phyloP scores from a whole-genome alignment of 2,113 vertebrate genomes.

The Protobothrops mucrosquamatus region DNA sequence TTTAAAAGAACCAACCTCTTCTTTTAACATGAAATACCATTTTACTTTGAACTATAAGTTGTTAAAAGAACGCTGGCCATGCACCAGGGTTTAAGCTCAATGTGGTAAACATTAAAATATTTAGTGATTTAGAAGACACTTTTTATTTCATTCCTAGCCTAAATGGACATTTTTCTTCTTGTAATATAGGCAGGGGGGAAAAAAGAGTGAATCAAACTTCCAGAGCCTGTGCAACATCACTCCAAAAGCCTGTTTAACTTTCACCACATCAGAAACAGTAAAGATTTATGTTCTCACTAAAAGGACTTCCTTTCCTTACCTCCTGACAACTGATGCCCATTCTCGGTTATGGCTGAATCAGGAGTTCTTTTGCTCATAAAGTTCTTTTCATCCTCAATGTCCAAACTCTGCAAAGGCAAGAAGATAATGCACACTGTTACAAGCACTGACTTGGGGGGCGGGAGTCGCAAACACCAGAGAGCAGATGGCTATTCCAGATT shows the following conservation, averaged over 20 bases:
- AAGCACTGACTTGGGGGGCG: not conserved
- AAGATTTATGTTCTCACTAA: not conserved
- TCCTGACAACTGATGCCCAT: constrained; percentile 63
- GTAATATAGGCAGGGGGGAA: not conserved
- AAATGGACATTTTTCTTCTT: not conserved
- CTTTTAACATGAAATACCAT: not conserved
- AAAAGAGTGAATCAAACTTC: not conserved
- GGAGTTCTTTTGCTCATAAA: constrained; percentile 57
- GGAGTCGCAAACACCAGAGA: not conserved
- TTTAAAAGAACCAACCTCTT: not conserved
- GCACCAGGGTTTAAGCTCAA: not conserved
- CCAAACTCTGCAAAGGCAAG: constrained; percentile 66
- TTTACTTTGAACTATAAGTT: not conserved
- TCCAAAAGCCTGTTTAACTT: too few species aligned
- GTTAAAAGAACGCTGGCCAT: not conserved
- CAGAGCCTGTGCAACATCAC: not conserved
- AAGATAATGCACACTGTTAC: not conserved
- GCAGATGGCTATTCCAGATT: not conserved
- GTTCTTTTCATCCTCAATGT: constrained; percentile 64
- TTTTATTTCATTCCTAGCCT: not conserved
- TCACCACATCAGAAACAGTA: not conserved
- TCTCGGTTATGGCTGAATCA: constrained; percentile 63
- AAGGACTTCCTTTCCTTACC: constrained; percentile 55
- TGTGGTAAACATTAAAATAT: not conserved
- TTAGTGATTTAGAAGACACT: not conserved